Evolutionary conservation across 2,113 vertebrate genomes (phyloP), one percentile per base, ranked within the genome.

Genomic region (Actenoides hombroni): DNA sequence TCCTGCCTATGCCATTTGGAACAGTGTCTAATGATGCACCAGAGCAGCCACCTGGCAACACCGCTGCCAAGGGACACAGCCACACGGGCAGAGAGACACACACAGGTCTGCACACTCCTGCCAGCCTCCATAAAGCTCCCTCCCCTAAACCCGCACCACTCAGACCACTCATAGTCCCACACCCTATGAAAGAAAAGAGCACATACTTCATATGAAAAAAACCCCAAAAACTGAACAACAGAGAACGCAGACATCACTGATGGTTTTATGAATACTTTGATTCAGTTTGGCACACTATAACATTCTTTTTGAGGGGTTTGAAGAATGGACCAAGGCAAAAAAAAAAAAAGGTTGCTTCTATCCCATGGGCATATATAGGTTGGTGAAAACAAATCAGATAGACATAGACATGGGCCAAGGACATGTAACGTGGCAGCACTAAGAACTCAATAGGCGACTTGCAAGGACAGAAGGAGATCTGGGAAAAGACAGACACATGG

Each of bases 1-100:
- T 97, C 96, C 98, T 98, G 98, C 98, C 98, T 98, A 96, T 95
- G 97, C 98, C 98, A 93, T 98, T 98, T 98, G 98, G 98, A 99
- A 98, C 98, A 93, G 98, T 92, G 97, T 98, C 98, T 99, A 98
- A 99, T 98, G 98, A 98, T 97, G 98, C 98, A 98, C 98, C 97
- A 10, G 92, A 83, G 88, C 79, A 92, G 92, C 64, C 90, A 93
- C 94, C 95, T 94, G 94, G 92, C 98, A 98, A 94, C 96, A 97
- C 46, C 28, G 98, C 90, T 98, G 98, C 98, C 86, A 69, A 39
- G 83, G 80, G 88, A 88, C 69, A 28, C 79, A 37, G 13, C 44
- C 12, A 3, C 59, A 6, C 0, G 16, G 75, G 40, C 46, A 16
- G 44, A 39, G 23, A 29, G 16, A 40, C 0, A 1, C 71, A 59